Percentiles rank a stretch among this genome's conserved stretches.
These are phyloP conservation scores for Hipposideros armiger DNA, from an alignment of 2,113 vertebrate species.

Conservation along the genomic window DNA sequence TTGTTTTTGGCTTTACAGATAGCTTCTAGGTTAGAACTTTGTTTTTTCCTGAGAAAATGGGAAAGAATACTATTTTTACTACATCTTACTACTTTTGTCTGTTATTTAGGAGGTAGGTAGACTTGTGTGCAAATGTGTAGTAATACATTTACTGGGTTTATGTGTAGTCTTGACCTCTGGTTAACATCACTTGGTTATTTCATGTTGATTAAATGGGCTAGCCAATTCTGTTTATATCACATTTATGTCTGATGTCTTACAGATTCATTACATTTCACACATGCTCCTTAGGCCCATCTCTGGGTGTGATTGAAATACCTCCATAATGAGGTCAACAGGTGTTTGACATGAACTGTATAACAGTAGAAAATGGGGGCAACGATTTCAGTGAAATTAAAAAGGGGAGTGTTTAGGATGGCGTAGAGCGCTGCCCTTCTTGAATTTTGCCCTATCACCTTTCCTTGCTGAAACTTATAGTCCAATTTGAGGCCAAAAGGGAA, in stretches of 20 bases:
- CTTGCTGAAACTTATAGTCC: constrained; percentile 22
- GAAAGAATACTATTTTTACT: constrained; percentile 48
- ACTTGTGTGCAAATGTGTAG: constrained; percentile 13
- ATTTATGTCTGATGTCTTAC: constrained; percentile 40
- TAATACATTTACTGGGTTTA: constrained; percentile 52
- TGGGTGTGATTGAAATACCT: constrained; percentile 44
- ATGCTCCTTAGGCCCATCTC: neutral
- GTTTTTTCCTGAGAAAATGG: neutral
- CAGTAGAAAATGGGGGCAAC: neutral
- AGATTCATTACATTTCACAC: neutral
- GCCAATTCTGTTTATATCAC: neutral
- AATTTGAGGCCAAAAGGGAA: constrained; percentile 5
- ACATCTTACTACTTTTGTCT: constrained; percentile 35
- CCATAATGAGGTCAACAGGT: constrained; percentile 66
- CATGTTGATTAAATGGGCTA: neutral
- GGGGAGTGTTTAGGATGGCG: neutral
- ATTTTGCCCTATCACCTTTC: constrained; percentile 19
- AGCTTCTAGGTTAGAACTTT: constrained; percentile 3
- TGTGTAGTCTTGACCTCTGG: constrained; percentile 17
- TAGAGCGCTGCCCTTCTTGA: neutral
- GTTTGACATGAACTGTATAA: constrained; percentile 13
- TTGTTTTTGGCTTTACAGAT: constrained; percentile 38
- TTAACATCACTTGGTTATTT: constrained; percentile 51
- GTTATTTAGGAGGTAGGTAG: neutral
- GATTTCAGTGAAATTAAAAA: neutral